Evolutionary conservation across 2,113 vertebrate genomes (phyloP), one percentile per base, ranked within the genome.

Genomic region (Platycercus adscitus): DNA sequence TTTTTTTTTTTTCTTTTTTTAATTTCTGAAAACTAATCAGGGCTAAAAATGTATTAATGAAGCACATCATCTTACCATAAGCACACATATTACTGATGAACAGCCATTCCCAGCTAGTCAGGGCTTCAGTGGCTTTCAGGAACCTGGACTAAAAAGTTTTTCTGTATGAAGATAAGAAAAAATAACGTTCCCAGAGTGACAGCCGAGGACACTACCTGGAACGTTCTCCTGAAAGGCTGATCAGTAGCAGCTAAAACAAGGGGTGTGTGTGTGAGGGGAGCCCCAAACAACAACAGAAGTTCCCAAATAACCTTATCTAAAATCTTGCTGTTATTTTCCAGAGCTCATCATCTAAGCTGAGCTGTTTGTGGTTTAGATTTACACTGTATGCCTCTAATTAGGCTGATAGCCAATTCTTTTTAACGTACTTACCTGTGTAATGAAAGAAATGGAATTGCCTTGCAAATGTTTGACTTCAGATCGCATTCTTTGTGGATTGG

Each of bases 1-100:
- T 39, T 35, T 44, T 68, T 79, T n/a, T 55, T 52, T 15, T 2
- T 13, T 20, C 14, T 28, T 33, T 46, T 44, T 68, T 83, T n/a
- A 19, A 33, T 69, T 94, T 90, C 39, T 81, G 41, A 73, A 86
- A 88, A 77, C 24, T 73, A 96, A 91, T 93, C 79, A 71, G 44
- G 71, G 49, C 75, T 94, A 79, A 85, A 94, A 71, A 77, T 66
- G 8, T 53, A 61, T 63, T 95, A 90, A 41, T 75, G 63, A 44
- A 73, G 76, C 44, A 63, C 20, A 81, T 93, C 49, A 46, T 89
- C 71, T 90, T 95, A 94, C 25, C 9, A 0, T 87, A 78, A 87
- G 70, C 81, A 85, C 86, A 90, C 76, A 77, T 86, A 68, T 49
- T 90, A 46, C 9, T 83, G 53, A 28, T 35, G 31, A 79, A 35